A percentile compares a stretch with the other conserved stretches of the same genome.
phyloP scores from a whole-genome alignment of 1,140 invertebrate genomes.

The Euborellia annulipes region DNA sequence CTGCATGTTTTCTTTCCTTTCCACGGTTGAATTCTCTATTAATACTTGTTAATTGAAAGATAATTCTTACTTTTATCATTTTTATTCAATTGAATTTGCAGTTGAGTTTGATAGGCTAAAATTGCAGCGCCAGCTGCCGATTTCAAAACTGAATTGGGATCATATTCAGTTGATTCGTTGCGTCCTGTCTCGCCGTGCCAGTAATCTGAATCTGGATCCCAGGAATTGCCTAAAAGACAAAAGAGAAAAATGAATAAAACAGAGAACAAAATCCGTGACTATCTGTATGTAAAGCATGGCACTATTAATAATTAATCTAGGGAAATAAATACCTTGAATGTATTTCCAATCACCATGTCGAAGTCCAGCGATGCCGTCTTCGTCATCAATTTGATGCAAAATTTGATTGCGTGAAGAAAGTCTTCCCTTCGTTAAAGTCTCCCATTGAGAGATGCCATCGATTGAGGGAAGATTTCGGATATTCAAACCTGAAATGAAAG shows the following conservation, averaged over 20 bases:
- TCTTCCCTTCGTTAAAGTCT: slow-evolving; percentile 32
- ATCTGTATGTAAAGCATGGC: too few relatives aligned
- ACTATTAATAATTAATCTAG: too few relatives aligned
- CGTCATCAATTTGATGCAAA: slow-evolving; percentile 57
- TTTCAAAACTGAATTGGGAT: slow-evolving; percentile 29
- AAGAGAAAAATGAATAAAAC: neutral
- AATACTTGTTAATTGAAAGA: too few relatives aligned
- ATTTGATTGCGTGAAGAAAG: slow-evolving; percentile 41
- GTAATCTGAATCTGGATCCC: slow-evolving; percentile 28
- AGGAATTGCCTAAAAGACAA: slow-evolving; percentile 14
- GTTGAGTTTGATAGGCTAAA: too few relatives aligned
- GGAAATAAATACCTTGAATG: slow-evolving; percentile 39
- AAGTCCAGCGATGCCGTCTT: slow-evolving; percentile 40
- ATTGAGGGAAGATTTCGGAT: slow-evolving; percentile 26
- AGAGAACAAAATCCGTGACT: too few relatives aligned
- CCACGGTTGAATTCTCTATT: too few relatives aligned
- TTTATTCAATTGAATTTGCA: too few relatives aligned
- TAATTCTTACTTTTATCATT: too few relatives aligned
- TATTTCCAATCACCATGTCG: slow-evolving; percentile 56
- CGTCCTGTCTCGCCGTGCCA: slow-evolving; percentile 43
- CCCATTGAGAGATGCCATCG: slow-evolving; percentile 60
- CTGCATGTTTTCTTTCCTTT: too few relatives aligned
- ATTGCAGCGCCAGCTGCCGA: slow-evolving; percentile 32
- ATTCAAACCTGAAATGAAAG: slow-evolving; percentile 17
- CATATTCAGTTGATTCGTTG: slow-evolving; percentile 22